Evolutionary conservation across 2,797 vertebrate genomes (phyloP).

Genomic region (Chanos chanos): DNA sequence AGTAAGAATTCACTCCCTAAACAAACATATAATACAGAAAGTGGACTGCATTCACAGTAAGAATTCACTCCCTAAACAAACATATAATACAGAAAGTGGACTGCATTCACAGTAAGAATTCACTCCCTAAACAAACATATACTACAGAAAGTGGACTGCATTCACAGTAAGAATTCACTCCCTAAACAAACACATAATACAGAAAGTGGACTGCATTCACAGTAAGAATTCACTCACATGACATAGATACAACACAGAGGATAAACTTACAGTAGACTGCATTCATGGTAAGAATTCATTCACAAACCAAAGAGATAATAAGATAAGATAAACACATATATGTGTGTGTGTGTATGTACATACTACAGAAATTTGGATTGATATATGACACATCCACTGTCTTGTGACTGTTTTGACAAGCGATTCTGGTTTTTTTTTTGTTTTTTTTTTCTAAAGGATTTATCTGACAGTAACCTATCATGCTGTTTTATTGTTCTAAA

Average conservation of each 20-base stretch:
- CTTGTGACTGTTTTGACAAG: no score
- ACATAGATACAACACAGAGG: neutral
- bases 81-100: neutral
- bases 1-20: neutral
- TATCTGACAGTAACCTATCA: no score
- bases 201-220: neutral
- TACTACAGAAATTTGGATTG: no score
- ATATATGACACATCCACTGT: no score
- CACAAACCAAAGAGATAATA: no score
- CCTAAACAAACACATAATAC: neutral
- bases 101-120: neutral
- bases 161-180: neutral
- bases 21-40: neutral
- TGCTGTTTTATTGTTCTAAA: no score
- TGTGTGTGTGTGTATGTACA: no score
- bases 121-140: neutral
- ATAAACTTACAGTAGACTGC: neutral
- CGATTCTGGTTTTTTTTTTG: no score
- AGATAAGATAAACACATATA: no score
- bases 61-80: neutral
- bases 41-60: neutral
- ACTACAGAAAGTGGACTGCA: neutral
- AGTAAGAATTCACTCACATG: neutral
- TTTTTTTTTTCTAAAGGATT: no score
- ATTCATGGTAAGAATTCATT: neutral